A percentile compares a stretch with the other conserved stretches of the same genome.
Evolutionary conservation across 2,797 vertebrate species (phyloP).

Genomic region (Nyctibius grandis): DNA sequence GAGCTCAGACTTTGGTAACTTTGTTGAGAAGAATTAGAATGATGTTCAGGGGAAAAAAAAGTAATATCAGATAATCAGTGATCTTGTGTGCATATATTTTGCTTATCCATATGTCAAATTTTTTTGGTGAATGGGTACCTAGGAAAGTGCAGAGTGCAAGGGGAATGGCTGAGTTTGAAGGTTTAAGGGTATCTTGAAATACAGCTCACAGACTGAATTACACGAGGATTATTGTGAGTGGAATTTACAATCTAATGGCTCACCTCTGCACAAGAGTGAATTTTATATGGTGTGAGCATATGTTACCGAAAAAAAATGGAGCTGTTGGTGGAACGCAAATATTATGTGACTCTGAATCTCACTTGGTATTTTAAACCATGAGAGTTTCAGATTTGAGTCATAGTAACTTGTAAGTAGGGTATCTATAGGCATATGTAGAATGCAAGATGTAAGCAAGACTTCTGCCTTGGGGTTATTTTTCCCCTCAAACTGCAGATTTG

Average conservation of each 20-base stretch:
- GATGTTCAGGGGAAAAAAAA: background rate
- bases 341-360: slow-evolving; percentile 2
- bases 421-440: background rate
- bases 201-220: background rate
- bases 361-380: slow-evolving; percentile 21
- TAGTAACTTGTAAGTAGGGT: background rate
- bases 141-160: background rate
- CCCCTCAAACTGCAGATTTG: background rate
- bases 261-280: background rate
- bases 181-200: background rate
- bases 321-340: background rate
- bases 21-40: background rate
- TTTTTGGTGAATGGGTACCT: background rate
- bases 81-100: background rate
- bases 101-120: background rate
- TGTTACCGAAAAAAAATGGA: background rate
- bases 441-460: background rate
- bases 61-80: background rate
- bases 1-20: background rate
- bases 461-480: background rate
- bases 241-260: background rate
- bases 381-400: slow-evolving; percentile 49
- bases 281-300: background rate
- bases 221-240: background rate
- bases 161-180: background rate